Evolutionary conservation across 2,797 vertebrate genomes (phyloP).

Genomic region (Poeciliopsis paucimaculata): DNA sequence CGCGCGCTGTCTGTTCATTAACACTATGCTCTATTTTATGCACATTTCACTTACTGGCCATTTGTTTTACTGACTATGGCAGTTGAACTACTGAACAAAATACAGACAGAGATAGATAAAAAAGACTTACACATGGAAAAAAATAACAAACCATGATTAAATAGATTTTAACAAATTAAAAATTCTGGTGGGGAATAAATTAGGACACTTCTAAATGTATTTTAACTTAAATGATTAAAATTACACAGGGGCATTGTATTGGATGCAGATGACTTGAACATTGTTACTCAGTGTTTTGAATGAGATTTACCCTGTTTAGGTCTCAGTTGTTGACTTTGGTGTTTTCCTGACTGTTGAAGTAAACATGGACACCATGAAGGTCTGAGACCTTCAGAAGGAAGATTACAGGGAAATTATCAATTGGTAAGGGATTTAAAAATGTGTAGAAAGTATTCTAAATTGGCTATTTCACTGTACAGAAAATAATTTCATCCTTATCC

Average conservation of each 20-base stretch:
- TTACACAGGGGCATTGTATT: neutral
- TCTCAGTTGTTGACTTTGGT: neutral
- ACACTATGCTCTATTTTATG: neutral
- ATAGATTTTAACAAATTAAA: neutral
- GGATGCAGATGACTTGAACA: neutral
- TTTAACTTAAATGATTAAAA: neutral
- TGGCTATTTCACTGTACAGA: neutral
- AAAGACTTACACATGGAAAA: neutral
- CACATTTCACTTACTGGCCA: neutral
- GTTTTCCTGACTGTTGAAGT: neutral
- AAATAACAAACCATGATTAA: neutral
- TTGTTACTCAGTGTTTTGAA: neutral
- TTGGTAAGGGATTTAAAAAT: neutral
- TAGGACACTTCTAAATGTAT: neutral
- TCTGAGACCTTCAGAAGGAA: neutral
- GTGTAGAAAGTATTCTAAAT: neutral
- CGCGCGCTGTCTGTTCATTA: neutral
- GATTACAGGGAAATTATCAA: neutral
- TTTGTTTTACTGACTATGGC: neutral
- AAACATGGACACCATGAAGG: neutral
- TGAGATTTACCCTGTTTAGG: neutral
- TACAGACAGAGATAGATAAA: neutral
- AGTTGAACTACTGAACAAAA: neutral
- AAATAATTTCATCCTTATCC: neutral
- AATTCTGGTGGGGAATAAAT: neutral